Percentiles rank a stretch among this genome's conserved stretches.
These are phyloP conservation scores for Pocillopora meandrina DNA, from an alignment of 92 coral and sea anemone species.

Conservation along the genomic window DNA sequence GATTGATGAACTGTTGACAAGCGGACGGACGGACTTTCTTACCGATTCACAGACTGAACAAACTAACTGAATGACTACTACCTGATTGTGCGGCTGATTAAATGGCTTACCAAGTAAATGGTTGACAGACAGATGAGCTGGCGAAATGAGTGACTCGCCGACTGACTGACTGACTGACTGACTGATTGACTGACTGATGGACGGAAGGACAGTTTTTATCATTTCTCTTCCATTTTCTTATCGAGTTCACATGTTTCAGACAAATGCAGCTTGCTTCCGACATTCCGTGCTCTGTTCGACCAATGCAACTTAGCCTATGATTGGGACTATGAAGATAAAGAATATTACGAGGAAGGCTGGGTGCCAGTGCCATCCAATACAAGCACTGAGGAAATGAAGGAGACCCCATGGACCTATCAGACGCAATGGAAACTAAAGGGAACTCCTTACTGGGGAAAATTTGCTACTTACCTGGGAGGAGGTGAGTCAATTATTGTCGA, in stretches of 20 bases:
- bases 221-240: background rate
- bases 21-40: too few relatives aligned
- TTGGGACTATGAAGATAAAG: slow-evolving; percentile 81
- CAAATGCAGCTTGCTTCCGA: slow-evolving; percentile 69
- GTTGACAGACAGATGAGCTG: too few relatives aligned
- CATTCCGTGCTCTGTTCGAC: slow-evolving; percentile 48
- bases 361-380: slow-evolving; percentile 48
- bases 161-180: background rate
- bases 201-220: background rate
- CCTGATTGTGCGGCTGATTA: too few relatives aligned
- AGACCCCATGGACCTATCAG: slow-evolving; percentile 85
- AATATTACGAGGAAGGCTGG: slow-evolving; percentile 63
- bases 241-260: slow-evolving; percentile 35
- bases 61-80: too few relatives aligned
- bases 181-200: background rate
- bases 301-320: slow-evolving; percentile 83
- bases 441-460: slow-evolving; percentile 94
- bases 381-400: slow-evolving; percentile 57
- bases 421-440: slow-evolving; percentile 92
- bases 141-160: background rate
- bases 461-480: slow-evolving; percentile 99
- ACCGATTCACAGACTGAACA: too few relatives aligned
- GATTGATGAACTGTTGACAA: too few relatives aligned
- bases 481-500: slow-evolving; percentile 49
- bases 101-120: too few relatives aligned